Evolutionary conservation across 2,797 vertebrate genomes (phyloP).

Genomic region (Takifugu ocellatus): DNA sequence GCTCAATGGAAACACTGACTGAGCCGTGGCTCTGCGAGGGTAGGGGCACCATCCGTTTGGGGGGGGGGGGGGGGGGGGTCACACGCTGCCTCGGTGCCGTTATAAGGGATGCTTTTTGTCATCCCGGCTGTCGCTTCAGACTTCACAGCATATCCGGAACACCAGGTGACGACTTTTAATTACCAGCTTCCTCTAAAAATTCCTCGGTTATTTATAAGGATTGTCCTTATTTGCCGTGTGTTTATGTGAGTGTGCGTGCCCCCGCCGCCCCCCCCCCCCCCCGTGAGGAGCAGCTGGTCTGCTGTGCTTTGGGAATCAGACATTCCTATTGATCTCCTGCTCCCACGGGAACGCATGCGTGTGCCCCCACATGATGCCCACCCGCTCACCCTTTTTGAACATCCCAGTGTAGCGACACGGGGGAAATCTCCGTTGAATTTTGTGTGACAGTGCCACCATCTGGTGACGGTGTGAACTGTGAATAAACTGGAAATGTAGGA

Average conservation of each 20-base stretch:
- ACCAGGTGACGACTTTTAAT: constrained; percentile 63
- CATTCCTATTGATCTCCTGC: constrained; percentile 75
- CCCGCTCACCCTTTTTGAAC: constrained; percentile 36
- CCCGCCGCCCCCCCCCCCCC: constrained; percentile 12
- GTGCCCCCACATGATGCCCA: constrained; percentile 17
- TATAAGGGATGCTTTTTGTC: constrained; percentile 7
- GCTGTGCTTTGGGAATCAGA: constrained; percentile 65
- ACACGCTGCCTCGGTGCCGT: not conserved
- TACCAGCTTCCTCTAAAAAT: constrained; percentile 57
- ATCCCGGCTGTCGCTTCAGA: constrained; percentile 34
- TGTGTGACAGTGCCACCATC: constrained; percentile 63
- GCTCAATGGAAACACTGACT: constrained; percentile 52
- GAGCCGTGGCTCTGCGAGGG: constrained; percentile 36
- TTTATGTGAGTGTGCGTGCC: constrained; percentile 8
- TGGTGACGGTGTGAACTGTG: constrained; percentile 41
- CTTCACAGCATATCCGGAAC: constrained; percentile 46
- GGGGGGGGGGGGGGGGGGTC: no score
- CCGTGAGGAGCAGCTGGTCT: constrained; percentile 64
- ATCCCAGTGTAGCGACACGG: constrained; percentile 14
- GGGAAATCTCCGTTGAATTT: constrained; percentile 27
- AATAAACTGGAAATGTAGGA: constrained; percentile 22
- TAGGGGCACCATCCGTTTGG: no score
- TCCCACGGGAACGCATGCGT: constrained; percentile 46
- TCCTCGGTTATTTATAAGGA: constrained; percentile 62
- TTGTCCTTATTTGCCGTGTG: constrained; percentile 43